Base-by-base conservation (phyloP, 2,113 vertebrate species). In the Ammodramus savannarum region DNA sequence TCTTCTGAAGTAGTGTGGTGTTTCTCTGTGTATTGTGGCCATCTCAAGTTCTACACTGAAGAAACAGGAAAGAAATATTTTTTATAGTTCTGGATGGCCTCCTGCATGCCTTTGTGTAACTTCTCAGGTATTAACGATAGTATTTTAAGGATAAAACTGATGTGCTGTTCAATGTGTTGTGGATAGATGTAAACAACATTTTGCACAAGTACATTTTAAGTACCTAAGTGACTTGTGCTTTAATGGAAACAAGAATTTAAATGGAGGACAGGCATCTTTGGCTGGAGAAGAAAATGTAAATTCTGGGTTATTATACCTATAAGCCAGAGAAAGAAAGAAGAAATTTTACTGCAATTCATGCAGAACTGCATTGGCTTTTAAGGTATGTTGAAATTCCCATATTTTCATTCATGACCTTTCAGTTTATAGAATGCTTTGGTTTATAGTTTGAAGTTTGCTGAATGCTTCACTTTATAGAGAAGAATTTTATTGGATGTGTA, bases 21-120 rank as follows among this genome's bases (percentile, higher is more conserved):
- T 3, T 16, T 1, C 9, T 16, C n/a, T 34, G 14, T 16, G 9
- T 7, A 0, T 34, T 23, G 21, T 34, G 1, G 20, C 32, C 2
- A 1, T n/a, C 32, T 34, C 21, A 57, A 57, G 13, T 57, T 6
- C 12, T 32, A 20, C 3, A 12, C 23, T 58, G 39, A 19, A 34
- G 11, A 52, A 63, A 46, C 14, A 29, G 36, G 17, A 20, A 43
- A 71, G 5, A 22, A 39, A 8, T 57, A 7, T 2, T 57, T 68
- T 54, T 11, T 58, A 7, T 3, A 1, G 10, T 46, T 85, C 31
- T 66, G 9, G 13, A 48, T 72, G 5, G 14, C 23, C 5, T 61
- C 12, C 21, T 79, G 20, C 2, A 2, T 58, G 18, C 10, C 39
- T 69, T 62, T 23, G 4, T 32, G 2, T 32, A 48, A 57, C 2